Evolutionary conservation across 92 coral and sea anemone species (phyloP), one percentile per base, ranked within the genome.

Genomic region (Nematostella vectensis): DNA sequence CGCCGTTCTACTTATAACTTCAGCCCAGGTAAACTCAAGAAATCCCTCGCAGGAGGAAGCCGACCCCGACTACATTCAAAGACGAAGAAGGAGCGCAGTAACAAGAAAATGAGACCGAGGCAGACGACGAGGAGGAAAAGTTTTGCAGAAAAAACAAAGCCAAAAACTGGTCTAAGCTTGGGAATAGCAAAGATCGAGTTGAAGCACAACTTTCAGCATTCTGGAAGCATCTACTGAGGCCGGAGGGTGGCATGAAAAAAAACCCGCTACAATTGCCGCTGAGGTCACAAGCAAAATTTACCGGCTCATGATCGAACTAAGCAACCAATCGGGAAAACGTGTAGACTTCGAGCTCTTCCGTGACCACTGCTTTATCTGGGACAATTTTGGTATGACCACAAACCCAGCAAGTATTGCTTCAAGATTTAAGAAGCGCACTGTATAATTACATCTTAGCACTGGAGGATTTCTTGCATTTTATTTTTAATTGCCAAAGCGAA

Each of bases 361-460:
- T 12, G 4, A 38, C 18, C 1, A n/a, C 15, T 10, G 20, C 1
- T 25, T 1, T 10, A 10, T 62, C 4, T 62, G 68, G 68, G 68
- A 62, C 47, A 2, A 26, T 12, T 62, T 62, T 26, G 31, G 23
- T 44, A 4, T 1, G n/a, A n/a, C n/a, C n/a, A n/a, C n/a, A 18
- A 2, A 4, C 54, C 17, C 42, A 44, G 37, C 11, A 25, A 54
- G 54, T 11, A 1, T 45, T 6, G 53, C 54, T 19, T 49, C 51
- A 18, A 59, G 21, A 25, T 21, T 62, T 1, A 62, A 47, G 48
- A 49, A 47, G 47, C 57, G 11, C 68, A 33, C 47, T 47, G 47
- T 49, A 62, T 27, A 4, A 2, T 13, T 62, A 62, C 15, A 30
- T 62, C 0, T 39, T 47, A 1, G 29, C 68, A 1, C 47, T 62